These are phyloP conservation scores for Herminia tarsipennalis DNA, from an alignment of 2,888 invertebrate species.

Conservation along the genomic window DNA sequence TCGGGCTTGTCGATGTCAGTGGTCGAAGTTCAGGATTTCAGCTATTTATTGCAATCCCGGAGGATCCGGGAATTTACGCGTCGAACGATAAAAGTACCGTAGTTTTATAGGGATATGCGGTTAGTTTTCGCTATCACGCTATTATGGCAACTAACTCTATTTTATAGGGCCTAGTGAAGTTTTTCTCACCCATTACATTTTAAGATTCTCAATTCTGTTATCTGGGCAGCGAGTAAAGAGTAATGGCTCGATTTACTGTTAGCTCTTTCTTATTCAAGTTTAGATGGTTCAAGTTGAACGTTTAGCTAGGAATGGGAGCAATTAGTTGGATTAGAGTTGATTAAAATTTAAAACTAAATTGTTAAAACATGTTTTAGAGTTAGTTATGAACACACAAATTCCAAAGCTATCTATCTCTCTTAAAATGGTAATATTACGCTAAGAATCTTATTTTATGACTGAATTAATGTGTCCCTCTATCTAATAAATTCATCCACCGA, in stretches of 20 bases:
- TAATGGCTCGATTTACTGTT: too few relatives aligned
- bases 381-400: too few relatives aligned
- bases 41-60: conserved; percentile 81
- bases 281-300: conserved; percentile 1
- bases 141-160: conserved; percentile 42
- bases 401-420: too few relatives aligned
- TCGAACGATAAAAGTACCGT: conserved; percentile 69
- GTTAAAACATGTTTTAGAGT: too few relatives aligned
- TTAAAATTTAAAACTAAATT: too few relatives aligned
- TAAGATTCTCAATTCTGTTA: conserved; percentile 33
- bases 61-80: conserved; percentile 78
- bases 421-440: too few relatives aligned
- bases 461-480: background rate
- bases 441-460: too few relatives aligned
- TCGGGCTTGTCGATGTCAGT: conserved; percentile 70
- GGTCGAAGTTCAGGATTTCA: conserved; percentile 80
- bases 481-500: conserved; percentile 2
- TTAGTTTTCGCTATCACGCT: conserved; percentile 41
- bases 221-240: conserved; percentile 14
- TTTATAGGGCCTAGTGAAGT: conserved; percentile 38
- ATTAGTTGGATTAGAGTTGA: too few relatives aligned
- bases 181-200: conserved; percentile 35
- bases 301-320: too few relatives aligned
- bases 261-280: conserved; percentile 19
- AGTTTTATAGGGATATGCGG: conserved; percentile 49